Percentiles rank a stretch among this genome's conserved stretches.
phyloP scores from a whole-genome alignment of 2,888 invertebrate species.

The Proisotoma minuta region DNA sequence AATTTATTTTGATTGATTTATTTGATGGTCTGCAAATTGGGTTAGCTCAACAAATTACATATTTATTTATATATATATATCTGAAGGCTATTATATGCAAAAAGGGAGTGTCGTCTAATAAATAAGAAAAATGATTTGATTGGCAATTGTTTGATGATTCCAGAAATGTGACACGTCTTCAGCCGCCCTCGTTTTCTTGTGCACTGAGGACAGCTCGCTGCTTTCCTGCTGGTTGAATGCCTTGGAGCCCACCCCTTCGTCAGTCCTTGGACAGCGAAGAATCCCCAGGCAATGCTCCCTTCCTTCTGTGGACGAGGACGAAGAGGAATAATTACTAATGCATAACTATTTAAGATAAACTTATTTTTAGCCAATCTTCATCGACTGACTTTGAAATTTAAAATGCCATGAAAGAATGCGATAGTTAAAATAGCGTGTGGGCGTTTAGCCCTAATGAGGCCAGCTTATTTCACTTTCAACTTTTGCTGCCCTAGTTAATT shows the following conservation, averaged over 20 bases:
- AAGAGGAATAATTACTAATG: slow-evolving; percentile 21
- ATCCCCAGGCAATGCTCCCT: slow-evolving; percentile 44
- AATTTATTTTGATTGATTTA: too few species aligned
- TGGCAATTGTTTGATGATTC: too few species aligned
- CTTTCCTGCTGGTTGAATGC: slow-evolving; percentile 42
- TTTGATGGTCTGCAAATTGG: too few species aligned
- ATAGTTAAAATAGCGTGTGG: background rate
- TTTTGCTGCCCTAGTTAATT: too few species aligned
- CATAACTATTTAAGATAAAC: slow-evolving; percentile 22
- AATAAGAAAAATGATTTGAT: too few species aligned
- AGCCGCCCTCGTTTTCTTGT: slow-evolving; percentile 45
- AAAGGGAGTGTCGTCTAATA: too few species aligned
- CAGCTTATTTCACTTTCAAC: too few species aligned
- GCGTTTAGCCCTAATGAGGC: background rate
- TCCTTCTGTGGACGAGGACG: slow-evolving; percentile 44
- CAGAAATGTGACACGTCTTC: slow-evolving; percentile 47
- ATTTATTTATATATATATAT: too few species aligned
- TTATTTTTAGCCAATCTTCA: background rate
- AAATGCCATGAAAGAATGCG: background rate
- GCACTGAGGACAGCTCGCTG: slow-evolving; percentile 35
- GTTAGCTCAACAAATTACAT: too few species aligned
- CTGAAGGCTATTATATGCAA: too few species aligned
- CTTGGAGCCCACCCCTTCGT: slow-evolving; percentile 28
- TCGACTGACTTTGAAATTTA: background rate
- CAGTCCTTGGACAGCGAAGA: slow-evolving; percentile 33